Conservation (phyloP, 1,140 invertebrate species). For the Pseudomyrmex concolor region DNA sequence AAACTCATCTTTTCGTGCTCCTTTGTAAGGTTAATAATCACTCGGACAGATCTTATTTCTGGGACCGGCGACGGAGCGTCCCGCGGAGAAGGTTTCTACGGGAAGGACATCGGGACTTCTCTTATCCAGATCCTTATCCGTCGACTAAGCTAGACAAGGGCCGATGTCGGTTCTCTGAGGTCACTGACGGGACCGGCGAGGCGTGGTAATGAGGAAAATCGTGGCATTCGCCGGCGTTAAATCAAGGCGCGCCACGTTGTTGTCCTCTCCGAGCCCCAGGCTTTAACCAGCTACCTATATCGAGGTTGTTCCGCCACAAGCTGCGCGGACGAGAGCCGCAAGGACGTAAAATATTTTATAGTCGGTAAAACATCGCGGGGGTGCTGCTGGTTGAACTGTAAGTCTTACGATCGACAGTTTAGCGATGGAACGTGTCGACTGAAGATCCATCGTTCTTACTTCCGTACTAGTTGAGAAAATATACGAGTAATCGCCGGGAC, state of each 20-base stretch:
- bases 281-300: conserved; percentile 37
- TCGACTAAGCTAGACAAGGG: not conserved
- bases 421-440: conserved; percentile 57
- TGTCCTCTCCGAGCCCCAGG: not conserved
- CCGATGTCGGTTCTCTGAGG: not conserved
- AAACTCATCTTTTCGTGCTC: not conserved
- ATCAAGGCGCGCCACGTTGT: conserved; percentile 31
- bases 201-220: conserved; percentile 49
- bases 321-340: not conserved
- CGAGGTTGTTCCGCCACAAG: conserved; percentile 7
- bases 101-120: not conserved
- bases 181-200: not conserved
- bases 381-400: conserved; percentile 51
- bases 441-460: conserved; percentile 60
- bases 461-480: conserved; percentile 55
- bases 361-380: conserved; percentile 46
- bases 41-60: conserved; percentile 43
- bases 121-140: conserved; percentile 54
- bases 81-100: conserved; percentile 36
- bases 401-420: conserved; percentile 59
- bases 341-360: conserved; percentile 56
- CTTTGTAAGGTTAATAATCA: conserved; percentile 65
- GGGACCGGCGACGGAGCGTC: conserved; percentile 27
- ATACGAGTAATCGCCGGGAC: conserved; percentile 48
- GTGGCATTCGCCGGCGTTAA: conserved; percentile 30